A percentile compares a stretch with the other conserved stretches of the same genome.
These are phyloP conservation scores for Camponotus vicinus DNA, from an alignment of 1,140 invertebrate species.

Conservation along the genomic window DNA sequence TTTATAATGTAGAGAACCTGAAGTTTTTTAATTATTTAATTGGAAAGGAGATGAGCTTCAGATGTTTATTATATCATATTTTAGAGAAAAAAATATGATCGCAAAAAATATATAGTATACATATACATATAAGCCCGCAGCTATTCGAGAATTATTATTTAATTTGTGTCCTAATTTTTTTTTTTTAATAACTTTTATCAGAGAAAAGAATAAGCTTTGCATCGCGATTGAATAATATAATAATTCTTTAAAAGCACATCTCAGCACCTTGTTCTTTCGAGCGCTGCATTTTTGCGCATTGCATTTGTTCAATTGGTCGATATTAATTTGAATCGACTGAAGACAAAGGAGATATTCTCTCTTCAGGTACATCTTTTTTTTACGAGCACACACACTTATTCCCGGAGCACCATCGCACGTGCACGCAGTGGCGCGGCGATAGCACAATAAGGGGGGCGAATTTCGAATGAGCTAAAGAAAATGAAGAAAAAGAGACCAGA, in stretches of 20 bases:
- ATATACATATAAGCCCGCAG: too few relatives aligned
- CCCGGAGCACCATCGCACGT: conserved; percentile 76
- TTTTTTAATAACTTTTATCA: background rate
- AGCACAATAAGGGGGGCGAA: conserved; percentile 74
- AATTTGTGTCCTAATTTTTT: conserved; percentile 5
- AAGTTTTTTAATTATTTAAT: conserved; percentile 41
- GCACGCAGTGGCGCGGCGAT: conserved; percentile 83
- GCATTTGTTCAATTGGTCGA: conserved; percentile 68
- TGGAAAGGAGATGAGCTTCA: conserved; percentile 1
- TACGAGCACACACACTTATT: conserved; percentile 53
- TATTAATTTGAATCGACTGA: conserved; percentile 70
- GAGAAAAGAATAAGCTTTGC: conserved; percentile 12
- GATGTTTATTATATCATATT: conserved; percentile 11
- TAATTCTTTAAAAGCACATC: background rate
- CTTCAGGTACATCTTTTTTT: conserved; percentile 63
- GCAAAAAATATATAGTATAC: background rate
- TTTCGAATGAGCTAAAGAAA: conserved; percentile 37
- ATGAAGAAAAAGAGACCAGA: conserved; percentile 13
- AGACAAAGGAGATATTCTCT: conserved; percentile 45
- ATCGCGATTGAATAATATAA: conserved; percentile 8
- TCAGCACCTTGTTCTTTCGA: background rate
- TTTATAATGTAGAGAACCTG: conserved; percentile 10
- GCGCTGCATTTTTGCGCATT: conserved; percentile 40
- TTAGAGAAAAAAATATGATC: background rate
- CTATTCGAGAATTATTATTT: background rate